phyloP scores from a whole-genome alignment of 1,140 invertebrate genomes.

The Scaptomyza pallida region DNA sequence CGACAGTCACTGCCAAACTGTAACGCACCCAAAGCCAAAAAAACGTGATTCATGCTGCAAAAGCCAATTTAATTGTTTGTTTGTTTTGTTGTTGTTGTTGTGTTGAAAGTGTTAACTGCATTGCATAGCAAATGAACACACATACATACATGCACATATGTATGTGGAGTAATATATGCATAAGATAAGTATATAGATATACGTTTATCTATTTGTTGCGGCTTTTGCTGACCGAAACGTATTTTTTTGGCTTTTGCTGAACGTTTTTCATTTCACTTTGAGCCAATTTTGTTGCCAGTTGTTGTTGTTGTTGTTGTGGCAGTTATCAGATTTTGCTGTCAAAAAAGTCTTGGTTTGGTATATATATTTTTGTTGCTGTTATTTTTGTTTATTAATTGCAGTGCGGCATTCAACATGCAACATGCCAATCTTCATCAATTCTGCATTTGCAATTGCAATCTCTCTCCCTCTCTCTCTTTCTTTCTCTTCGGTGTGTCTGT shows the following conservation, averaged over 20 bases:
- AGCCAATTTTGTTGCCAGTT: constrained; percentile 37
- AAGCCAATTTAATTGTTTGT: constrained; percentile 13
- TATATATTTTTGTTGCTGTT: constrained; percentile 16
- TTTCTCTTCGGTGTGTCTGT: background rate
- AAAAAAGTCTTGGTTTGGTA: constrained; percentile 41
- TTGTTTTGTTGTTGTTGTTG: constrained; percentile 28
- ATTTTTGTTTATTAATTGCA: constrained; percentile 59
- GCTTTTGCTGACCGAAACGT: constrained; percentile 56
- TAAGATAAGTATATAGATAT: constrained; percentile 13
- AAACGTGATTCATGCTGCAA: constrained; percentile 55
- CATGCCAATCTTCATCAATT: constrained; percentile 45
- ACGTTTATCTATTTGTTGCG: constrained; percentile 32
- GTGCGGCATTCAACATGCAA: constrained; percentile 59
- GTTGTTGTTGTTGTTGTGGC: constrained; percentile 15
- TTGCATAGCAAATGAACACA: constrained; percentile 50
- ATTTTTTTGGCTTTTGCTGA: constrained; percentile 34
- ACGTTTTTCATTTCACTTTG: constrained; percentile 78
- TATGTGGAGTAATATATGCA: constrained; percentile 9
- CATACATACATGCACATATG: constrained; percentile 1
- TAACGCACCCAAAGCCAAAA: constrained; percentile 61
- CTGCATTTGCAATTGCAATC: constrained; percentile 11
- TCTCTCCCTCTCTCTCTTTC: constrained; percentile 15
- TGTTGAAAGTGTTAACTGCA: constrained; percentile 79
- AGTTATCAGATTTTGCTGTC: constrained; percentile 41
- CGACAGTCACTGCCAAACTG: constrained; percentile 70